Base-by-base conservation (phyloP, 2,888 invertebrate genomes). In the Zygaena filipendulae region DNA sequence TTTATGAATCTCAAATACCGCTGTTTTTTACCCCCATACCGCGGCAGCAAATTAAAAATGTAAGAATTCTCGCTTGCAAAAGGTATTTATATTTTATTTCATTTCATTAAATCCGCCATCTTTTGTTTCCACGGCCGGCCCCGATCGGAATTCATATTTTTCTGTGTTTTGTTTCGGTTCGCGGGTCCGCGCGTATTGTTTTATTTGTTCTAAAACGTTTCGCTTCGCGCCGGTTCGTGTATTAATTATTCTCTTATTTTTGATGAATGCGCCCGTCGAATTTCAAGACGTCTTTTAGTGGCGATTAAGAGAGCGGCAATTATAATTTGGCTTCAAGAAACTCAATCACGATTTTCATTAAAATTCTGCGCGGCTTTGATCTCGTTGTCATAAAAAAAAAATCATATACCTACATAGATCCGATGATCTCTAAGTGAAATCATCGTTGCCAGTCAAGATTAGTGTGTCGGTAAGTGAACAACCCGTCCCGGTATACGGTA, bases 131-230 rank as follows among this genome's bases (percentile, higher is more conserved):
- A 69, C 59, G 55, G 63, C 45, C 61, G 59, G 63, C 61, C 61
- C 54, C 69, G 69, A 77, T 74, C 55, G 77, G 77, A 74, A 77
- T 79, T 77, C 77, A 79, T 79, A 79, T 79, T 79, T 79, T 79
- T 75, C 77, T 79, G 74, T 69, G 74, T 79, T 77, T 71, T 74
- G 75, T 77, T 74, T 70, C 67, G 69, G 61, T 62, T 68, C 62
- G 63, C 62, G 62, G 56, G 60, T 7, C n/a, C n/a, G 59, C 54
- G 45, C 46, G 67, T 66, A 69, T 75, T 72, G 74, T 75, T 75
- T 75, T 75, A 67, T 75, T 75, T 55, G 58, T 54, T 57, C 68
- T 68, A 68, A 63, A 52, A 62, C 62, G 64, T 62, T 67, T 57
- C 60, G 62, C 53, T 58, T 57, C 60, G 49, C 59, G 54, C 56